Evolutionary conservation across 2,797 vertebrate genomes (phyloP).

Genomic region (Dendrocincla fuliginosa): DNA sequence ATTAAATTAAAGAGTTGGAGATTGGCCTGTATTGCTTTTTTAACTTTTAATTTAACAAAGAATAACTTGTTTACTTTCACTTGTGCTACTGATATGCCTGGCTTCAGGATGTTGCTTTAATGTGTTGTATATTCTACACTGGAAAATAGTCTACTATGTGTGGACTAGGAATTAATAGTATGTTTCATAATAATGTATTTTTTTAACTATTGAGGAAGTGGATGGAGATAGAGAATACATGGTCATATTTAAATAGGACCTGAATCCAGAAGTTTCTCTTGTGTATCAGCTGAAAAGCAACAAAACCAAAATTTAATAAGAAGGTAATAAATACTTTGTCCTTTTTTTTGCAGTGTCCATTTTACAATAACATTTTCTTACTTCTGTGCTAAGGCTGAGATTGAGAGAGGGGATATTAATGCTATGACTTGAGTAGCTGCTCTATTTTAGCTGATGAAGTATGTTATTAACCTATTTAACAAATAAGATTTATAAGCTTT

Average conservation of each 20-base stretch:
- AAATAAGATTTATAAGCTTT: neutral
- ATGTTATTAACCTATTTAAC: conserved; percentile 18
- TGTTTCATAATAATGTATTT: conserved; percentile 12
- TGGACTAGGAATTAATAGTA: conserved; percentile 19
- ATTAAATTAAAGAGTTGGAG: conserved; percentile 53
- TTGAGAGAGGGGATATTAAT: neutral
- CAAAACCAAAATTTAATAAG: neutral
- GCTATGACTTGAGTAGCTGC: neutral
- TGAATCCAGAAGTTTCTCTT: neutral
- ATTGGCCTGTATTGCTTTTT: conserved; percentile 60
- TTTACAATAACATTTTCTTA: conserved; percentile 1
- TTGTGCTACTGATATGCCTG: conserved; percentile 51
- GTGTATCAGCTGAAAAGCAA: neutral
- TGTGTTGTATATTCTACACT: conserved; percentile 3
- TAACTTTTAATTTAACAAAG: conserved; percentile 28
- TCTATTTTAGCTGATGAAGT: neutral
- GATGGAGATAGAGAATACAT: neutral
- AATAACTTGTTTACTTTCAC: conserved; percentile 45
- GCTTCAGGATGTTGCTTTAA: conserved; percentile 57
- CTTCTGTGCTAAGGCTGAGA: neutral
- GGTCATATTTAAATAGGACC: conserved; percentile 25
- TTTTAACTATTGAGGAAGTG: conserved; percentile 17
- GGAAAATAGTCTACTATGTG: conserved; percentile 1
- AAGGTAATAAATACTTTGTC: neutral
- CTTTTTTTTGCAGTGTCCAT: neutral